Conservation (phyloP, 1,140 invertebrate species). For the Drosophila asahinai region DNA sequence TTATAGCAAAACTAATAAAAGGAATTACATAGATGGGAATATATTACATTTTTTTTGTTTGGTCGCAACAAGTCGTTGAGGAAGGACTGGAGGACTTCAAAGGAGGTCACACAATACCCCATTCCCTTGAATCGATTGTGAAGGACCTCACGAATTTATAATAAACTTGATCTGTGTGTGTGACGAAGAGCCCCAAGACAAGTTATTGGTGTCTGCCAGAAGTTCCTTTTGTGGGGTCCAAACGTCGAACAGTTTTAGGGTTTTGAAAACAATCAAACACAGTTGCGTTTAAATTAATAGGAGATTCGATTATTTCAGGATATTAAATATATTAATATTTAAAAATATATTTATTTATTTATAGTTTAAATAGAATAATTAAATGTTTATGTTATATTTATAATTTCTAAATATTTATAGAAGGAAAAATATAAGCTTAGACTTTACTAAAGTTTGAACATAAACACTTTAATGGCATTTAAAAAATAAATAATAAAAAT, state of each 20-base stretch:
- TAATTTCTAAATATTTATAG: too few species aligned
- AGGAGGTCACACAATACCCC: conserved; percentile 2
- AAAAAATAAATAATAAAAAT: too few species aligned
- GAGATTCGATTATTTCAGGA: too few species aligned
- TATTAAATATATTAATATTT: too few species aligned
- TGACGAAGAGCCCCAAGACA: too few species aligned
- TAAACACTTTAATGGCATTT: too few species aligned
- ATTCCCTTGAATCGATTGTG: conserved; percentile 13
- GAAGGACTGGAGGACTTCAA: conserved; percentile 8
- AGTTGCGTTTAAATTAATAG: not conserved
- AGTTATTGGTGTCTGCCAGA: not conserved
- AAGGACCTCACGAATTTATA: not conserved
- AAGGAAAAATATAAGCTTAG: too few species aligned
- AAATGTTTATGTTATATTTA: too few species aligned
- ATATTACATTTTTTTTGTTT: not conserved
- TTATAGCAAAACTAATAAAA: conserved; percentile 6
- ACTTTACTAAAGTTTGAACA: too few species aligned
- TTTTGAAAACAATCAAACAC: not conserved
- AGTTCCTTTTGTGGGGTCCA: not conserved
- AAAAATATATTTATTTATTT: too few species aligned
- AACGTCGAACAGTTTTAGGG: not conserved
- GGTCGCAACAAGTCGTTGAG: conserved; percentile 3
- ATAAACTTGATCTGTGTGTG: conserved; percentile 7
- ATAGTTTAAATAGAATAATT: too few species aligned
- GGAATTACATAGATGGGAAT: not conserved